Evolutionary conservation across 2,113 vertebrate genomes (phyloP).

Genomic region (Leucosticte australis): DNA sequence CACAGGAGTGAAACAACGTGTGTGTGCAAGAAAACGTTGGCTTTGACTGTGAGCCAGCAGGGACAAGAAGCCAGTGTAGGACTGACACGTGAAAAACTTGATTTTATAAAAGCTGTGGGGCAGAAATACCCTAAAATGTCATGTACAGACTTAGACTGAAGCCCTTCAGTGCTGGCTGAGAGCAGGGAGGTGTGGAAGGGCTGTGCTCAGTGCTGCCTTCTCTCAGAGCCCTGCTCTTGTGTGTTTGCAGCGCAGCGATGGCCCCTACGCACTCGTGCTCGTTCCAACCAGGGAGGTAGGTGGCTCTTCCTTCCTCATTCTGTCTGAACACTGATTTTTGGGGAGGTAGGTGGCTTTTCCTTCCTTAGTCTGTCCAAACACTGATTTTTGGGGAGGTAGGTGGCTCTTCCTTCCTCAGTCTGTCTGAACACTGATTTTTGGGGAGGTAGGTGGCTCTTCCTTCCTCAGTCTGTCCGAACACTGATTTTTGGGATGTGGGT

Average conservation of each 20-base stretch:
- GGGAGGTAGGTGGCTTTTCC: neutral
- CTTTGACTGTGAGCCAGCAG: neutral
- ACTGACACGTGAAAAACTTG: neutral
- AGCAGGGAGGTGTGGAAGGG: neutral
- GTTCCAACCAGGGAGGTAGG: conserved; percentile 96
- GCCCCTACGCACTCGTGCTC: conserved; percentile 88
- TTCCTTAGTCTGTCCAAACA: neutral
- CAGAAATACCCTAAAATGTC: neutral
- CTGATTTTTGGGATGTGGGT: neutral
- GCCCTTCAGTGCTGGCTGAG: neutral
- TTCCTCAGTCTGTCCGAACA: neutral
- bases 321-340: no score
- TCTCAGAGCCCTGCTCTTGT: neutral
- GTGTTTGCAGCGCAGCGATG: conserved; percentile 80
- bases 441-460: neutral
- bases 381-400: neutral
- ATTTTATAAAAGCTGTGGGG: neutral
- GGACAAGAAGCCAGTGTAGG: neutral
- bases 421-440: neutral
- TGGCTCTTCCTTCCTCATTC: neutral
- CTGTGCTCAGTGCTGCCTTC: neutral
- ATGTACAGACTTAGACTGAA: neutral
- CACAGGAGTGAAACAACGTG: neutral
- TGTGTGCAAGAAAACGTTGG: neutral
- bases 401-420: neutral